Conservation (phyloP, 1,140 invertebrate species). For the Heliconius himera region DNA sequence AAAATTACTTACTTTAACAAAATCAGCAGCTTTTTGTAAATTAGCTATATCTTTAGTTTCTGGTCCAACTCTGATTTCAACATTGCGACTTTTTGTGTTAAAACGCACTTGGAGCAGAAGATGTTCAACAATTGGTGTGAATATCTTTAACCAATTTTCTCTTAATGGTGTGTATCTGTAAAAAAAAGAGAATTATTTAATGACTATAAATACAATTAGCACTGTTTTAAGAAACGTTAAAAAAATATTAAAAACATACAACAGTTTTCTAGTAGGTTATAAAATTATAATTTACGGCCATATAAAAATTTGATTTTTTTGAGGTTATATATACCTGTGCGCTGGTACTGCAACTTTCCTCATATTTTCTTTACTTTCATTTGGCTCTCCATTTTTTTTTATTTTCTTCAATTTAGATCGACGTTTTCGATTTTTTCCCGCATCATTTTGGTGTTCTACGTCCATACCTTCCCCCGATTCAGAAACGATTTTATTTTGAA, state of each 20-base stretch:
- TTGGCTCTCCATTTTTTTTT: conserved; percentile 81
- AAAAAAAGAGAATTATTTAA: conserved; percentile 66
- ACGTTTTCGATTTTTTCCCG: conserved; percentile 82
- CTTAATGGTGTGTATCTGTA: conserved; percentile 96
- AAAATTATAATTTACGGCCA: too few species aligned
- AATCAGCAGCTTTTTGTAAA: conserved; percentile 98
- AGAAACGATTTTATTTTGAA: conserved; percentile 78
- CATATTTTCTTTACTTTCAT: conserved; percentile 82
- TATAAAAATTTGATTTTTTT: conserved; percentile 67
- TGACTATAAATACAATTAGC: too few species aligned
- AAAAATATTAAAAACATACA: too few species aligned
- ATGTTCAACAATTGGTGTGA: conserved; percentile 97
- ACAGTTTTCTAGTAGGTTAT: too few species aligned
- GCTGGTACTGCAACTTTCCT: conserved; percentile 85
- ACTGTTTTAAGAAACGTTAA: too few species aligned
- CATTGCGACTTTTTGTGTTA: conserved; percentile 95
- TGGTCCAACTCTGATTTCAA: conserved; percentile 90
- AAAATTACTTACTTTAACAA: conserved; percentile 87
- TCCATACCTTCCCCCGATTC: conserved; percentile 82
- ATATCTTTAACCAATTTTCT: conserved; percentile 98
- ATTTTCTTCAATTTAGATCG: conserved; percentile 79
- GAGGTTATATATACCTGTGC: conserved; percentile 78
- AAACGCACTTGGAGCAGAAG: conserved; percentile 96
- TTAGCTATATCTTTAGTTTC: conserved; percentile 94
- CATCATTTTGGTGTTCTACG: conserved; percentile 85